Evolutionary conservation across 1,140 invertebrate genomes (phyloP).

Genomic region (Microplitis demolitor): DNA sequence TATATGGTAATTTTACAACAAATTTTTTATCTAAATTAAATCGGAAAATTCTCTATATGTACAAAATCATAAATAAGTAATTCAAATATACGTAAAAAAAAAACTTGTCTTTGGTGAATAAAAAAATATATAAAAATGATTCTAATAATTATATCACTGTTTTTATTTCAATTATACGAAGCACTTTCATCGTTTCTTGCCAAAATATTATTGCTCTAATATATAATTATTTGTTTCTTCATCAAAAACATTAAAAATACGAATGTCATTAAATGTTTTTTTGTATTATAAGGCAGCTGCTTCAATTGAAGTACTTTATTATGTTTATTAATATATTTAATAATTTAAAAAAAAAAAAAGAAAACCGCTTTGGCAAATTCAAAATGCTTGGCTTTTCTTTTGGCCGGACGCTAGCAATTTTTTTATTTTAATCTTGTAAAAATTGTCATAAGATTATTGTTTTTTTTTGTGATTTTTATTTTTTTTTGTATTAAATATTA

Average conservation of each 20-base stretch:
- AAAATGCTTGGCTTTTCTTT: constrained; percentile 20
- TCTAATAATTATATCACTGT: constrained; percentile 10
- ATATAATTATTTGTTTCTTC: constrained; percentile 25
- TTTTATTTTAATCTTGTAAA: neutral
- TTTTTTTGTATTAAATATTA: constrained; percentile 20
- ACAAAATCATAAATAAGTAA: constrained; percentile 15
- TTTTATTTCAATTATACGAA: constrained; percentile 18
- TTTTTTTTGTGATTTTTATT: constrained; percentile 5
- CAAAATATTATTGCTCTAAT: constrained; percentile 32
- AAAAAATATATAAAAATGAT: constrained; percentile 31
- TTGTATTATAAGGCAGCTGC: constrained; percentile 28
- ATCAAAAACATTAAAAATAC: too few species aligned
- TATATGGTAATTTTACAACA: too few species aligned
- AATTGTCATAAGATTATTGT: neutral
- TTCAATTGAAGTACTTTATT: constrained; percentile 19
- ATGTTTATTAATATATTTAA: neutral
- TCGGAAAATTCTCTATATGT: constrained; percentile 12
- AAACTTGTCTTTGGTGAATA: constrained; percentile 35
- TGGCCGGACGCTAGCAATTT: constrained; percentile 18
- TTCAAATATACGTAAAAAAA: constrained; percentile 33
- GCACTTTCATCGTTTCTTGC: constrained; percentile 33
- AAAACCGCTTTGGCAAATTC: constrained; percentile 1
- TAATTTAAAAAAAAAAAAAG: constrained; percentile 7
- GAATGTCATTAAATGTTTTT: neutral
- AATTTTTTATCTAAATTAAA: neutral